Conservation (phyloP, 1,140 invertebrate species). For the Bemisia tabaci region DNA sequence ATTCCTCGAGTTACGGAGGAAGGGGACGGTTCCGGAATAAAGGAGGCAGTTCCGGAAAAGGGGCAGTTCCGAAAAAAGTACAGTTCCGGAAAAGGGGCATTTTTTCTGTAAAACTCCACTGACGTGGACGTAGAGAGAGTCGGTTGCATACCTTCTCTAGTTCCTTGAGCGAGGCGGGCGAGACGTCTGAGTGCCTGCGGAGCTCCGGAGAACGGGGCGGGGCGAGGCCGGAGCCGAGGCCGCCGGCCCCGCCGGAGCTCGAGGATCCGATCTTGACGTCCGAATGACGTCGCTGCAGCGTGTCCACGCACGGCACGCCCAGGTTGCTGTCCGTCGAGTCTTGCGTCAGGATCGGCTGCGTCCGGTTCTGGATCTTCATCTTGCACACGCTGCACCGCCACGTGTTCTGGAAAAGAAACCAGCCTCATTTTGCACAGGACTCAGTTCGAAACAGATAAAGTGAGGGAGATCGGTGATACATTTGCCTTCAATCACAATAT, state of each 20-base stretch:
- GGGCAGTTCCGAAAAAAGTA: too few species aligned
- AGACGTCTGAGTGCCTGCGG: slow-evolving; percentile 65
- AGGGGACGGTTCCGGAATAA: too few species aligned
- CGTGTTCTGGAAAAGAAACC: slow-evolving; percentile 40
- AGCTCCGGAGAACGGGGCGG: slow-evolving; percentile 64
- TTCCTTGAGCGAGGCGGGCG: slow-evolving; percentile 67
- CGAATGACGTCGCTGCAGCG: slow-evolving; percentile 58
- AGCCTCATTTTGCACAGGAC: too few species aligned
- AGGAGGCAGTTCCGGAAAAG: too few species aligned
- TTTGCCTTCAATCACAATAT: too few species aligned
- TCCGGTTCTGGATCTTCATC: slow-evolving; percentile 57
- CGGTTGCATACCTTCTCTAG: slow-evolving; percentile 52
- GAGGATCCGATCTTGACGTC: slow-evolving; percentile 52
- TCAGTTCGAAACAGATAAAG: too few species aligned
- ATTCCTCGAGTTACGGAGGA: too few species aligned
- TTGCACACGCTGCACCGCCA: slow-evolving; percentile 69
- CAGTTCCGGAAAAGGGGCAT: too few species aligned
- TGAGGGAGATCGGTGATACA: too few species aligned
- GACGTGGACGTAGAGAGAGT: too few species aligned
- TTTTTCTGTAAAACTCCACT: too few species aligned
- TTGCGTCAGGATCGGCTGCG: slow-evolving; percentile 46
- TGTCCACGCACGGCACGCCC: slow-evolving; percentile 59
- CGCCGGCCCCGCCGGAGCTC: slow-evolving; percentile 32
- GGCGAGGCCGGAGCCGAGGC: slow-evolving; percentile 42
- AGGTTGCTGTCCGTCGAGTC: slow-evolving; percentile 65